phyloP scores from a whole-genome alignment of 2,888 invertebrate species.

The Amiota minor region DNA sequence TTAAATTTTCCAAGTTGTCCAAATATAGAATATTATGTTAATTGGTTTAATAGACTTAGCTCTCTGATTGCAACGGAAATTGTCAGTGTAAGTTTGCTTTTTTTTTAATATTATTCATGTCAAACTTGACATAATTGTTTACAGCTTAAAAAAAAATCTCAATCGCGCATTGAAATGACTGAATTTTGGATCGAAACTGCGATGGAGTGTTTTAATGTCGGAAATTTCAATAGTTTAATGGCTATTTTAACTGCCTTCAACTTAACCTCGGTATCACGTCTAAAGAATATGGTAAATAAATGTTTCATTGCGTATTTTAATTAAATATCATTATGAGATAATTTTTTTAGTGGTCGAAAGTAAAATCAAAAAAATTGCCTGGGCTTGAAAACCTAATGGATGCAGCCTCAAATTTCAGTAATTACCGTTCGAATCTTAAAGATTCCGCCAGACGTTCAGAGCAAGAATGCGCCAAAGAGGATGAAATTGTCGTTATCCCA shows the following conservation, averaged over 20 bases:
- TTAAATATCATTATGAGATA: slow-evolving; percentile 7
- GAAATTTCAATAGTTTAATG: slow-evolving; percentile 98
- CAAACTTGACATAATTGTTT: slow-evolving; percentile 51
- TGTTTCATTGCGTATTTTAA: background rate
- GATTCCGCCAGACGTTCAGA: slow-evolving; percentile 86
- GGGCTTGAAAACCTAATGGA: slow-evolving; percentile 90
- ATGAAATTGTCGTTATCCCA: slow-evolving; percentile 88
- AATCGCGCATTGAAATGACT: slow-evolving; percentile 86
- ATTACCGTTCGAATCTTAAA: slow-evolving; percentile 87
- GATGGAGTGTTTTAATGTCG: slow-evolving; percentile 95
- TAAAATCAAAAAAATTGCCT: slow-evolving; percentile 85
- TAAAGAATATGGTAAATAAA: slow-evolving; percentile 90
- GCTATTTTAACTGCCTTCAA: slow-evolving; percentile 95
- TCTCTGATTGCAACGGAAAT: slow-evolving; percentile 95
- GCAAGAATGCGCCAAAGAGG: slow-evolving; percentile 79
- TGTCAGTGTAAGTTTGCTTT: slow-evolving; percentile 80
- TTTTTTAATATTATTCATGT: background rate
- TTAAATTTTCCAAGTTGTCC: slow-evolving; percentile 82
- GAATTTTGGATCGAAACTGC: slow-evolving; percentile 98
- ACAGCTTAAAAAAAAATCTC: slow-evolving; percentile 92
- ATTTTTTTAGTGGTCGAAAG: slow-evolving; percentile 83
- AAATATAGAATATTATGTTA: slow-evolving; percentile 80
- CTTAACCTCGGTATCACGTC: slow-evolving; percentile 90
- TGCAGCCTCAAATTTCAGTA: slow-evolving; percentile 87
- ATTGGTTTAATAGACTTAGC: slow-evolving; percentile 96